Percentiles rank a stretch among this genome's conserved stretches.
These are phyloP conservation scores for Eidolon helvum DNA, from an alignment of 2,113 vertebrate genomes.

Conservation along the genomic window DNA sequence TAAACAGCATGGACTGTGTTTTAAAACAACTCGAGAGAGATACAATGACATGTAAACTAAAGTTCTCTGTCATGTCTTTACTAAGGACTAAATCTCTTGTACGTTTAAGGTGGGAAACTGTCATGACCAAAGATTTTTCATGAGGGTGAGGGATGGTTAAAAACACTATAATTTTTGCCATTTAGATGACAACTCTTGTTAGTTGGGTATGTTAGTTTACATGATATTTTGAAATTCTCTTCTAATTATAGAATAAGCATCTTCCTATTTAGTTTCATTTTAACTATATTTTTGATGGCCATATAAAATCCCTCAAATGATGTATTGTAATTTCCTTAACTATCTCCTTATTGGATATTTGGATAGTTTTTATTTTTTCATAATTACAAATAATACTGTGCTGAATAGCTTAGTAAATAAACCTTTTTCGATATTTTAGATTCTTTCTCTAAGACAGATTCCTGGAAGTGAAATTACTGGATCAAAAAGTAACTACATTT, in stretches of 20 bases:
- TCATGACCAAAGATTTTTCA: background rate
- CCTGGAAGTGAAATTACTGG: conserved; percentile 34
- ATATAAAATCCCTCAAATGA: conserved; percentile 22
- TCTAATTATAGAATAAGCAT: background rate
- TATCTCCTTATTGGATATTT: conserved; percentile 17
- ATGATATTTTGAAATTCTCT: conserved; percentile 41
- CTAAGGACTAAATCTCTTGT: background rate
- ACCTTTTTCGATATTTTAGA: background rate
- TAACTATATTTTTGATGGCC: conserved; percentile 13
- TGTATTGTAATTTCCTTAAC: conserved; percentile 23
- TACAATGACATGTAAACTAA: background rate
- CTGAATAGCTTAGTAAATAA: conserved; percentile 46
- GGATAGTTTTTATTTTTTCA: conserved; percentile 33
- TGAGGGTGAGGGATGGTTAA: background rate
- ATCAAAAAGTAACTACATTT: conserved; percentile 47
- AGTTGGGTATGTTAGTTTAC: background rate
- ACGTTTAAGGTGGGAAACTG: background rate
- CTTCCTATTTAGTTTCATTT: conserved; percentile 47
- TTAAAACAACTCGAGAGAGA: background rate
- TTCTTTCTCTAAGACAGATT: conserved; percentile 13
- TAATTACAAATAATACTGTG: conserved; percentile 19
- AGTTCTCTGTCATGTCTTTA: background rate
- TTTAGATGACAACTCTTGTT: background rate
- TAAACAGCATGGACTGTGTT: background rate
- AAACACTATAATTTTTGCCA: background rate